Percentiles rank a stretch among this genome's conserved stretches.
Evolutionary conservation across 2,113 vertebrate species (phyloP).

Genomic region (Myrmophylax atrothorax): DNA sequence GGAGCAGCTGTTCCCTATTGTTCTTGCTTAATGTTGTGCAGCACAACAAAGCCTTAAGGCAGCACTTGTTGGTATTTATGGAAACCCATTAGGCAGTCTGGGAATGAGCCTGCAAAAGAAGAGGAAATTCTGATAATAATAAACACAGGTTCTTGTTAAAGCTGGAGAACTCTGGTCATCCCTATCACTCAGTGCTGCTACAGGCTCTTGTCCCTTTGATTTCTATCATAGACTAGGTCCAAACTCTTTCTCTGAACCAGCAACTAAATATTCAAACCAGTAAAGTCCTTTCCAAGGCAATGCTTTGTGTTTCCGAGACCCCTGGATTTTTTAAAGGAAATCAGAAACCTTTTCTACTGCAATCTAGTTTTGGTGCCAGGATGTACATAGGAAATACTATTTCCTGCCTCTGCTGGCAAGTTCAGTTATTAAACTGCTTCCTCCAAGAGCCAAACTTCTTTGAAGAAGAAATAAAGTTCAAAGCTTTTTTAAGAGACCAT

Average conservation of each 20-base stretch:
- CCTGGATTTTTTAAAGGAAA: conserved; percentile 7
- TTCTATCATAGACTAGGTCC: not conserved
- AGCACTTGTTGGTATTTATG: conserved; percentile 57
- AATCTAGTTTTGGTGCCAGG: conserved; percentile 49
- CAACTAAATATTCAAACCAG: not conserved
- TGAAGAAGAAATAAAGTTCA: conserved; percentile 72
- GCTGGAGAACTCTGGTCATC: not conserved
- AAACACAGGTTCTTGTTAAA: not conserved
- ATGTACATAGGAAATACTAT: conserved; percentile 51
- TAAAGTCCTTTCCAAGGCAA: not conserved
- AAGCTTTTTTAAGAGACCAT: conserved; percentile 65
- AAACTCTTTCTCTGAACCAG: not conserved
- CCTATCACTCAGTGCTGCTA: not conserved
- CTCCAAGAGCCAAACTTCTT: conserved; percentile 49
- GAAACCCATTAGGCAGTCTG: conserved; percentile 48
- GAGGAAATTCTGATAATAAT: conserved; percentile 38
- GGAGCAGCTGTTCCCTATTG: conserved; percentile 63
- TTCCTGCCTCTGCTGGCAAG: conserved; percentile 60
- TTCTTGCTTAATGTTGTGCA: conserved; percentile 49
- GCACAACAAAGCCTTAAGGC: conserved; percentile 55
- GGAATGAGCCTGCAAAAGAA: conserved; percentile 33
- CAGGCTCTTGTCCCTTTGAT: not conserved
- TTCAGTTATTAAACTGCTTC: conserved; percentile 66
- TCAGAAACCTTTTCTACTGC: conserved; percentile 36
- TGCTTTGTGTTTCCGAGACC: not conserved